Percentiles rank a stretch among this genome's conserved stretches.
These are phyloP conservation scores for Mantis religiosa DNA, from an alignment of 2,888 invertebrate genomes.

Conservation along the genomic window DNA sequence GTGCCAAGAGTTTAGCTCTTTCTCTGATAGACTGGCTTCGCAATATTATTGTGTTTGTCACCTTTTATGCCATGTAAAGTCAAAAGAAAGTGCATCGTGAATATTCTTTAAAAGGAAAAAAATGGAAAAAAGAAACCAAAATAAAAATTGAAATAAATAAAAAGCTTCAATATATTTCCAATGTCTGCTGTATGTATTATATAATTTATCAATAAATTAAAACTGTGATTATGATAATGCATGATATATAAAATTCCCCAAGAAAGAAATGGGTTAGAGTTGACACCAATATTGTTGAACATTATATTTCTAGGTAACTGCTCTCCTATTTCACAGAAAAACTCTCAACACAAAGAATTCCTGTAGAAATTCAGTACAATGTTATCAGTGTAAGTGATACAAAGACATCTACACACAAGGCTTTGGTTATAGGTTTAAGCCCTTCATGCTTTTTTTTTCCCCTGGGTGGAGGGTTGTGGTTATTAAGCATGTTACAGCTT, in stretches of 20 bases:
- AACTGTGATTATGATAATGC: not conserved
- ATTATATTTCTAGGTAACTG: not conserved
- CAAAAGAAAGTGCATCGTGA: not conserved
- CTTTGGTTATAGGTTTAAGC: too few species aligned
- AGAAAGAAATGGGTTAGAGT: not conserved
- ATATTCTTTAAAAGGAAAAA: not conserved
- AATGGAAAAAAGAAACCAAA: not conserved
- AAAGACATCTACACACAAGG: too few species aligned
- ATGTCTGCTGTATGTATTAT: slow-evolving; percentile 12
- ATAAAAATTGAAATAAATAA: not conserved
- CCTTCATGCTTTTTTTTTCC: too few species aligned
- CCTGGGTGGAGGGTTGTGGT: too few species aligned
- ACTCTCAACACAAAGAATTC: too few species aligned
- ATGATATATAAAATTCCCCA: not conserved
- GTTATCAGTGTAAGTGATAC: too few species aligned
- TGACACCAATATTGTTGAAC: not conserved
- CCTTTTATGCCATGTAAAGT: not conserved
- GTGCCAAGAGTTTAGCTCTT: not conserved
- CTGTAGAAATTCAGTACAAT: too few species aligned
- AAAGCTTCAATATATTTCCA: slow-evolving; percentile 1
- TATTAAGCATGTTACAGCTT: too few species aligned
- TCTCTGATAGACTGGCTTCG: not conserved
- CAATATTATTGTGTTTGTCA: not conserved
- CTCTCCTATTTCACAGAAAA: too few species aligned
- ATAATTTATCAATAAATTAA: slow-evolving; percentile 18